phyloP scores from a whole-genome alignment of 2,113 vertebrate genomes.

The Sphyrna mokarran region DNA sequence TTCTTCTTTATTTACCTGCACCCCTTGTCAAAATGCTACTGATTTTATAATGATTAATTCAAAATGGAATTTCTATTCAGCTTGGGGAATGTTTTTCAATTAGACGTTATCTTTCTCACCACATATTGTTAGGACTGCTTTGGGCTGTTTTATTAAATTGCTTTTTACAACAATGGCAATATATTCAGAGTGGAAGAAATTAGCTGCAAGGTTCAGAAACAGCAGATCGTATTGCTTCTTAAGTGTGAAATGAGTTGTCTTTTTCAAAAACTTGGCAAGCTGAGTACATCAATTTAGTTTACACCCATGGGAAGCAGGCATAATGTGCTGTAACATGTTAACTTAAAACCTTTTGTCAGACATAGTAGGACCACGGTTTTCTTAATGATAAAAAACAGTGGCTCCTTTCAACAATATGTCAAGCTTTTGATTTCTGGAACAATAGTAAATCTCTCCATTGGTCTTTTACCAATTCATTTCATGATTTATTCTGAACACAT shows the following conservation, averaged over 20 bases:
- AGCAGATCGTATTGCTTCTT: neutral
- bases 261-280: conserved; percentile 1
- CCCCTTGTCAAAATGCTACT: neutral
- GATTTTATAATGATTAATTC: conserved; percentile 11
- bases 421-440: neutral
- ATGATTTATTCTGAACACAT: neutral
- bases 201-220: neutral
- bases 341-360: neutral
- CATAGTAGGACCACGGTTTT: neutral
- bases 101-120: neutral
- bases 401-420: neutral
- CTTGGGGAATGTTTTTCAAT: conserved; percentile 9
- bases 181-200: neutral
- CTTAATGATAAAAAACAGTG: neutral
- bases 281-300: neutral
- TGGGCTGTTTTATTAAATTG: neutral
- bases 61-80: neutral
- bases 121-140: neutral
- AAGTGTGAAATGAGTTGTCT: neutral
- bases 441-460: neutral
- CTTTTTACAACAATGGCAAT: neutral
- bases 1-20: neutral
- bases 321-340: neutral
- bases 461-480: neutral
- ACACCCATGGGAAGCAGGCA: neutral